A percentile compares a stretch with the other conserved stretches of the same genome.
Evolutionary conservation across 2,113 vertebrate species (phyloP).

Genomic region (Ciconia boyciana): DNA sequence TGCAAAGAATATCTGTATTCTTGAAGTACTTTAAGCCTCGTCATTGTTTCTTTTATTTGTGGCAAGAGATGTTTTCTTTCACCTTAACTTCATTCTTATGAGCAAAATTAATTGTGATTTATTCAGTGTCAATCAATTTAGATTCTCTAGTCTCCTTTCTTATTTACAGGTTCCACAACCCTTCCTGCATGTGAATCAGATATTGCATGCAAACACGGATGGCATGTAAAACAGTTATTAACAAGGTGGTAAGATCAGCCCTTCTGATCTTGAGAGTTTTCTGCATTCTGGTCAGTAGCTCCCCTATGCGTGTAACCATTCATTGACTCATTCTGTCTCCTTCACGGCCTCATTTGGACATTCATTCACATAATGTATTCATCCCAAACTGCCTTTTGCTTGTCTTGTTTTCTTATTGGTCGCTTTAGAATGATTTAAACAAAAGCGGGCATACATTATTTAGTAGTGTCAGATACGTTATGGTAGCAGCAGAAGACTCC

Average conservation of each 20-base stretch:
- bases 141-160: background rate
- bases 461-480: background rate
- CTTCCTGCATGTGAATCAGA: conserved; percentile 1
- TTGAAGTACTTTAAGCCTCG: background rate
- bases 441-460: background rate
- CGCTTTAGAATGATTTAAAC: background rate
- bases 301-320: accelerated
- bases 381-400: background rate
- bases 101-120: conserved; percentile 22
- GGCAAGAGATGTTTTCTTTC: background rate
- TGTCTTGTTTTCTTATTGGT: background rate
- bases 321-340: background rate
- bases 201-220: background rate
- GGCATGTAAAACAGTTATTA: background rate
- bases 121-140: conserved; percentile 14
- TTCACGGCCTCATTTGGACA: background rate
- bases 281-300: background rate
- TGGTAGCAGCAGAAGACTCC: background rate
- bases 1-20: background rate
- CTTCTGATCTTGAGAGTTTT: background rate
- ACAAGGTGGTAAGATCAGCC: background rate
- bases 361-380: background rate
- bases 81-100: background rate
- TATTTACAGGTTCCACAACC: background rate
- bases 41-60: background rate